Base-by-base conservation (phyloP, 1,140 invertebrate species). In the Drosophila elegans region DNA sequence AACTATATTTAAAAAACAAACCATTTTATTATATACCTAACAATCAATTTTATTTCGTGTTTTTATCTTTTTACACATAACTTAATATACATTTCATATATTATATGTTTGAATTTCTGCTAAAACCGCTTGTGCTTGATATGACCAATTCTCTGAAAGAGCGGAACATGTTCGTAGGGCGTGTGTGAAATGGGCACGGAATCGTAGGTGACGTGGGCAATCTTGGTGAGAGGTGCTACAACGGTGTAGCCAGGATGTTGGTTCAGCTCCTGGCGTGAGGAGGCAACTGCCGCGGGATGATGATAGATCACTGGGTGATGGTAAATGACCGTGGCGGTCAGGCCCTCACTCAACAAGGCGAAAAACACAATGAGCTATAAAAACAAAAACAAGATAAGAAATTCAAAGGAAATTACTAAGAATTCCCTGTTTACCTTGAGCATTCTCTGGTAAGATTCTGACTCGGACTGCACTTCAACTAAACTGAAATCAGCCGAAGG, bases 131-230 rank as follows among this genome's bases (percentile, higher is more conserved):
- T 45, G 7, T 44, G 32, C 51, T 88, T 83, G 10, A 84, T 89
- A 32, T 91, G 89, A 0, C 89, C 74, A 21, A 91, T 91, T 21
- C 89, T 67, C 51, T 91, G 89, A n/a, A 91, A 91, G 41, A 91
- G 89, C 1, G 89, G 89, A 66, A 91, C 83, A 49, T 91, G 89
- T 27, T 88, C 88, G 46, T 69, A 89, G 45, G 83, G 83, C 7
- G 74, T 82, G 16, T 91, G 89, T 0, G 89, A 81, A 13, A 89
- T 68, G 39, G 89, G 89, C 55, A 85, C 74, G n/a, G 89, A 91
- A 12, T 91, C 89, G 63, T 91, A 91, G 59, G 89, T 91, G 11
- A 91, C 76, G 36, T 91, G 89, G 7, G 89, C 89, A 16, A 91
- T 67, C 63, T 91, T 90, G 6, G 89, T 91, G 1, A 91, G 66